Percentiles rank a stretch among this genome's conserved stretches.
Conservation (phyloP, 2,797 vertebrate species). For the Ficedula albicollis region DNA sequence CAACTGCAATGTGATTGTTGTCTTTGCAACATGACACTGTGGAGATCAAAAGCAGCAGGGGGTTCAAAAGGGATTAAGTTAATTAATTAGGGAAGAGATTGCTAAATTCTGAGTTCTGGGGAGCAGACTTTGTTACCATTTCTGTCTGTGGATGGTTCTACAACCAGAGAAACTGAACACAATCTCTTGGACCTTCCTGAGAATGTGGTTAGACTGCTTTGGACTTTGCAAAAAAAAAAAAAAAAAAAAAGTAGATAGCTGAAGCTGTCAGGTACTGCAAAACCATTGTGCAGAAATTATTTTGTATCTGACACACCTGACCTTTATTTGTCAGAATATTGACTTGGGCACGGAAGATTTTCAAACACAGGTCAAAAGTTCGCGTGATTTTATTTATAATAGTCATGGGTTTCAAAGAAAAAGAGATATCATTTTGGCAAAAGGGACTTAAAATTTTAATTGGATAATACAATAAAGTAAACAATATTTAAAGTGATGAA, state of each 20-base stretch:
- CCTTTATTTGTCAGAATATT: constrained; percentile 11
- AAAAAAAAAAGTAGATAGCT: neutral
- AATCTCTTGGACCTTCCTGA: neutral
- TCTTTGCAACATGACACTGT: neutral
- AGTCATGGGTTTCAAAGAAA: neutral
- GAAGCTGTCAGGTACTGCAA: neutral
- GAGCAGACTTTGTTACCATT: constrained; percentile 23
- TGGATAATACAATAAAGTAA: neutral
- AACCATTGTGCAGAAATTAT: neutral
- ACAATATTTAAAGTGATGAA: neutral
- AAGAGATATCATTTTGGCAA: neutral
- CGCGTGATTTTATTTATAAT: neutral
- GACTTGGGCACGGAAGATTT: neutral
- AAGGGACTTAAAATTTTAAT: neutral
- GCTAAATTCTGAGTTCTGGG: constrained; percentile 16
- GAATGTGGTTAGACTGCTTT: neutral
- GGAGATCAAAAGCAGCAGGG: neutral
- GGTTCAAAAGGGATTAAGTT: neutral
- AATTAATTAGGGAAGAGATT: neutral
- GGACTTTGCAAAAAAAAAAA: neutral
- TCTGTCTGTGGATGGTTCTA: neutral
- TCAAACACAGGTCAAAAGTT: neutral
- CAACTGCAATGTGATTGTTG: neutral
- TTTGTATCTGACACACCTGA: neutral
- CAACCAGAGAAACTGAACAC: neutral